phyloP scores from a whole-genome alignment of 2,797 vertebrate species.

The Hybognathus amarus region DNA sequence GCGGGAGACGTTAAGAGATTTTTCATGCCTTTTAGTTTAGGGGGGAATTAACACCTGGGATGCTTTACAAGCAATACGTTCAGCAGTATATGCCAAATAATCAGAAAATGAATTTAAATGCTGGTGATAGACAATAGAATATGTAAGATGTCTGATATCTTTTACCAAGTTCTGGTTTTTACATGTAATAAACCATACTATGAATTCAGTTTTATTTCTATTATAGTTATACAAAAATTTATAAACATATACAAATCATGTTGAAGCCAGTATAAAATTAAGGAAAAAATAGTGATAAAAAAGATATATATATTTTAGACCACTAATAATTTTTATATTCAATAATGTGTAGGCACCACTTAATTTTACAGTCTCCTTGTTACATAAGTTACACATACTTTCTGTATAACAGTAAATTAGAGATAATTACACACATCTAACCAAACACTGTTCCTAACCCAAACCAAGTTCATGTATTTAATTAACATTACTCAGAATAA shows the following conservation, averaged over 20 bases:
- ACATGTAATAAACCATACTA: neutral
- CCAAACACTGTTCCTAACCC: too few species aligned
- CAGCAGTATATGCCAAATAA: conserved; percentile 35
- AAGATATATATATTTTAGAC: neutral
- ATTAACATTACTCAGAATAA: neutral
- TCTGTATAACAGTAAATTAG: neutral
- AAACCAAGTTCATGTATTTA: too few species aligned
- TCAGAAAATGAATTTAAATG: conserved; percentile 49
- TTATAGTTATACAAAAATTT: neutral
- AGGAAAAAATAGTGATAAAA: neutral
- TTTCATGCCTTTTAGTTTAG: conserved; percentile 41
- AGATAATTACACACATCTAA: neutral
- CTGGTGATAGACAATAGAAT: conserved; percentile 28
- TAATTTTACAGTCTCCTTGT: neutral
- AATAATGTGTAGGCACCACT: neutral
- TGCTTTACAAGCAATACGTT: conserved; percentile 39
- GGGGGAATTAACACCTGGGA: conserved; percentile 25
- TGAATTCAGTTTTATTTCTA: neutral
- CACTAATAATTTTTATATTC: neutral
- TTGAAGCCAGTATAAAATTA: neutral
- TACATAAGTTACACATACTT: neutral
- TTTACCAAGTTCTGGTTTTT: neutral
- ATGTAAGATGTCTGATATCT: conserved; percentile 7
- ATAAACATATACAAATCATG: neutral
- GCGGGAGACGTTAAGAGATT: conserved; percentile 40